These are phyloP conservation scores for Cuculus canorus DNA, from an alignment of 2,797 vertebrate species.

Conservation along the genomic window DNA sequence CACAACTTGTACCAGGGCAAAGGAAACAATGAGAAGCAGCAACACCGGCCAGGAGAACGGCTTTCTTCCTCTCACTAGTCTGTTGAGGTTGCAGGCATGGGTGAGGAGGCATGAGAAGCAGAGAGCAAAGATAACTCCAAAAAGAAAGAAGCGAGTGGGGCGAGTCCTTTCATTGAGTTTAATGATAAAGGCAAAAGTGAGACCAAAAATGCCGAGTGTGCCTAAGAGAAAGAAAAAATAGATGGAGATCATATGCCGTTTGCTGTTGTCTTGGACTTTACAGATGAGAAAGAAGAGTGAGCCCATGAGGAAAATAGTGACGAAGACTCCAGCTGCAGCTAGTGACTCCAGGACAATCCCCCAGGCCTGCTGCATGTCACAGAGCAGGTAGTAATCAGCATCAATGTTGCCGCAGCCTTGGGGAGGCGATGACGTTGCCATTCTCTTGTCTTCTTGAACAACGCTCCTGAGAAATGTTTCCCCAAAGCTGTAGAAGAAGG, in stretches of 20 bases:
- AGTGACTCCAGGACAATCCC: slow-evolving; percentile 85
- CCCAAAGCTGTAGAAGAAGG: slow-evolving; percentile 22
- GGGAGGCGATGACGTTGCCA: rapidly evolving
- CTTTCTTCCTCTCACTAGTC: slow-evolving; percentile 74
- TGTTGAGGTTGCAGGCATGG: slow-evolving; percentile 82
- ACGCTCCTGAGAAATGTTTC: neutral
- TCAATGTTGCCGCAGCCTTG: neutral
- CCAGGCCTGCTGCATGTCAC: slow-evolving; percentile 81
- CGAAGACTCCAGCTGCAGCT: slow-evolving; percentile 78
- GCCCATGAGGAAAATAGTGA: slow-evolving; percentile 71
- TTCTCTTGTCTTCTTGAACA: slow-evolving; percentile 36
- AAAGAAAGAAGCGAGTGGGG: slow-evolving; percentile 89
- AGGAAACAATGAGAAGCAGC: slow-evolving; percentile 74
- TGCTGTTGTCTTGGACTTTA: slow-evolving; percentile 77
- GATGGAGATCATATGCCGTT: slow-evolving; percentile 72
- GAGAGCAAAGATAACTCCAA: slow-evolving; percentile 86
- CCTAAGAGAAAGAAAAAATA: slow-evolving; percentile 86
- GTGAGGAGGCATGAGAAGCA: slow-evolving; percentile 89
- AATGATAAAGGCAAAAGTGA: slow-evolving; percentile 91
- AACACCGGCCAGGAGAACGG: slow-evolving; percentile 75
- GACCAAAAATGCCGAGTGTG: slow-evolving; percentile 85
- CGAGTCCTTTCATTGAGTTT: slow-evolving; percentile 78
- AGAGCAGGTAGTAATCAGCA: slow-evolving; percentile 80
- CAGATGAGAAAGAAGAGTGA: slow-evolving; percentile 69
- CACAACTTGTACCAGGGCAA: slow-evolving; percentile 87